Conservation (phyloP, 92 coral and sea anemone species). For the Heliopora coerulea region DNA sequence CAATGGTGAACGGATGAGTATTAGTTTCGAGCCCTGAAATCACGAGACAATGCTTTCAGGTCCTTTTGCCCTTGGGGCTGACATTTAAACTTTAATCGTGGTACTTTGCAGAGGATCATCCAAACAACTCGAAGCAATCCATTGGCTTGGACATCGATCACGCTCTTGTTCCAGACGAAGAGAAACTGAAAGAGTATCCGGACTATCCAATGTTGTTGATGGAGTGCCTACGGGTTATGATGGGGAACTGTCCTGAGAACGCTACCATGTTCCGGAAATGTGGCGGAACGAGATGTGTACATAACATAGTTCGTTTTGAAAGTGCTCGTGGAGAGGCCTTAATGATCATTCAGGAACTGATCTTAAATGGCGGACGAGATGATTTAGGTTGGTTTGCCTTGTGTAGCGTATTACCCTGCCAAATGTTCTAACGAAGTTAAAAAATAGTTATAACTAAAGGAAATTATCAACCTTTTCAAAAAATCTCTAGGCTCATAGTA, state of each 20-base stretch:
- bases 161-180: conserved; percentile 22
- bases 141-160: background rate
- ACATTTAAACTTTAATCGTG: too few species aligned
- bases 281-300: conserved; percentile 85
- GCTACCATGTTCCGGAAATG: conserved; percentile 86
- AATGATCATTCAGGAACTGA: conserved; percentile 81
- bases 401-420: too few species aligned
- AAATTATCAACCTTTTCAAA: too few species aligned
- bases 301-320: conserved; percentile 77
- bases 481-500: too few species aligned
- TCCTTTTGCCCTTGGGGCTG: too few species aligned
- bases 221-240: conserved; percentile 86
- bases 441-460: too few species aligned
- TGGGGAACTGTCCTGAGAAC: conserved; percentile 74
- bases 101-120: background rate
- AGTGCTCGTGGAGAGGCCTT: conserved; percentile 83
- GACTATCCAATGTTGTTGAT: conserved; percentile 85
- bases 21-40: too few species aligned
- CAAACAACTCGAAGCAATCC: too few species aligned
- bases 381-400: conserved; percentile 75
- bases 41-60: too few species aligned
- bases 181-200: background rate
- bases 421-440: too few species aligned
- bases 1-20: too few species aligned
- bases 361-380: conserved; percentile 86